Evolutionary conservation across 2,797 vertebrate species (phyloP).

Genomic region (Scolopax rusticola): DNA sequence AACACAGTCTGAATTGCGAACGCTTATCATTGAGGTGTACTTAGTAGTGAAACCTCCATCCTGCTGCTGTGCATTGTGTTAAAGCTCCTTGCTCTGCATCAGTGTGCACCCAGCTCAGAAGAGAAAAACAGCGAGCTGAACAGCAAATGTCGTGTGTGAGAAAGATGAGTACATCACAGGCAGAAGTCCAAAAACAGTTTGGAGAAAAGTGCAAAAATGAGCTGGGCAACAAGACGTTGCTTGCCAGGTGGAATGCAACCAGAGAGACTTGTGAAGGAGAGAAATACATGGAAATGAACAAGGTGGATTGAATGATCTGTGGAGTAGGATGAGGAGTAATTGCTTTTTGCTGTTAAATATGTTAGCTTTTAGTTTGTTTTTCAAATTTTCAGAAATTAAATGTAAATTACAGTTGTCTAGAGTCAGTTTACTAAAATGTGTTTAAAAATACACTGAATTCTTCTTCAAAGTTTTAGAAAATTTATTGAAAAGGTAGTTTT

Average conservation of each 20-base stretch:
- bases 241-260: not conserved
- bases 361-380: slow-evolving; percentile 4
- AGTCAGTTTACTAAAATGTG: not conserved
- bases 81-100: not conserved
- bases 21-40: not conserved
- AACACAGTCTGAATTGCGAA: not conserved
- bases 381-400: slow-evolving; percentile 28
- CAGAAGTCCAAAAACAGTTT: not conserved
- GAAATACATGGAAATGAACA: not conserved
- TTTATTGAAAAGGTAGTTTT: not conserved
- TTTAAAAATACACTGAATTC: not conserved
- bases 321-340: not conserved
- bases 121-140: not conserved
- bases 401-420: not conserved
- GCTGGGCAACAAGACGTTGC: not conserved
- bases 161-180: not conserved
- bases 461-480: not conserved
- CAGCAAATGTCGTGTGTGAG: not conserved
- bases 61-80: not conserved
- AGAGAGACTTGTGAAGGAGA: not conserved
- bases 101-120: not conserved
- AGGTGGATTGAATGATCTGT: not conserved
- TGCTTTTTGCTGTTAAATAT: not conserved
- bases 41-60: not conserved
- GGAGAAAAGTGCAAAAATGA: not conserved